Percentiles rank a stretch among this genome's conserved stretches.
Conservation (phyloP, 2,888 invertebrate species). For the Ormyrus rosae region DNA sequence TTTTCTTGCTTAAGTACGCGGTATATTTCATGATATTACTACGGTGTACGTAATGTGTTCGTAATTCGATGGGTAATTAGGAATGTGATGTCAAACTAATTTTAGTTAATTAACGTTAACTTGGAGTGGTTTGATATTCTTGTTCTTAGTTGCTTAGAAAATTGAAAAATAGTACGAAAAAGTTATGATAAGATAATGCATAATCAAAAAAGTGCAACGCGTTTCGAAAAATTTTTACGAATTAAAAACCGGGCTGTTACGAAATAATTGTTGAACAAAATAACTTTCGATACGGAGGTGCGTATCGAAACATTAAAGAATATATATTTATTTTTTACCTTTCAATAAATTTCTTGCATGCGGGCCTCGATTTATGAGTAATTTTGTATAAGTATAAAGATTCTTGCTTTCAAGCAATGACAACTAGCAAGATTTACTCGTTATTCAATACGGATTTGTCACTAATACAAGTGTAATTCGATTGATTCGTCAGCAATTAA, state of each 20-base stretch:
- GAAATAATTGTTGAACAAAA: conserved; percentile 43
- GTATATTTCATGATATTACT: conserved; percentile 32
- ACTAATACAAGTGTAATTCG: too few relatives aligned
- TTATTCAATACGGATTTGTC: too few relatives aligned
- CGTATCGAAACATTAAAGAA: conserved; percentile 28
- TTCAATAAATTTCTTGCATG: conserved; percentile 29
- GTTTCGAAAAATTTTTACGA: conserved; percentile 36
- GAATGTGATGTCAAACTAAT: too few relatives aligned
- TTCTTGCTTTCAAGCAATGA: too few relatives aligned
- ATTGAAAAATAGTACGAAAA: conserved; percentile 14
- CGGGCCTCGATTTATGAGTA: conserved; percentile 4
- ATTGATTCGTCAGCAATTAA: too few relatives aligned
- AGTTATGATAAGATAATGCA: conserved; percentile 6
- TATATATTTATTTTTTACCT: conserved; percentile 43
- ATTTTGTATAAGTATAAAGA: too few relatives aligned
- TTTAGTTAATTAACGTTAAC: too few relatives aligned
- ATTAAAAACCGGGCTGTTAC: conserved; percentile 42
- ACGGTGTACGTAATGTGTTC: conserved; percentile 10
- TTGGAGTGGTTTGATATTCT: too few relatives aligned
- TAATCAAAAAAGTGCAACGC: conserved; percentile 43
- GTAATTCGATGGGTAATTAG: conserved; percentile 45
- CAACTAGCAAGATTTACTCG: too few relatives aligned
- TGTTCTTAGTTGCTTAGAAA: conserved; percentile 1
- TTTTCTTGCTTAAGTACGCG: conserved; percentile 23
- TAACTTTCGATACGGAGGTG: conserved; percentile 18